These are phyloP conservation scores for Esox niger DNA, from an alignment of 2,113 vertebrate genomes.

Conservation along the genomic window DNA sequence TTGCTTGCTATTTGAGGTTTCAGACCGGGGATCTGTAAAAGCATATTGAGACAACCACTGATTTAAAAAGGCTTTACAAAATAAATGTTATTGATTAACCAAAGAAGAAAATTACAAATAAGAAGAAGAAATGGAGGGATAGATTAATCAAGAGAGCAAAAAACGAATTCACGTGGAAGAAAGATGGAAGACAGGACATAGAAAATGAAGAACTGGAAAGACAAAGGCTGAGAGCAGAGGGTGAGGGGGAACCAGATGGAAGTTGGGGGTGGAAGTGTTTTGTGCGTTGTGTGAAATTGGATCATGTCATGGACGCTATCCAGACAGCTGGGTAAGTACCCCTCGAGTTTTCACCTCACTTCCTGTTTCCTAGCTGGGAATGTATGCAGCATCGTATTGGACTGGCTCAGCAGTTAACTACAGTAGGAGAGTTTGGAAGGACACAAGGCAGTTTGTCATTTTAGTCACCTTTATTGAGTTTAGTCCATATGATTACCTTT, in stretches of 20 bases:
- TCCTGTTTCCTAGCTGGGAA: slow-evolving; percentile 47
- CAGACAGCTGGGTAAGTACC: slow-evolving; percentile 66
- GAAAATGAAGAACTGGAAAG: background rate
- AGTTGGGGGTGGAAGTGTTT: slow-evolving; percentile 38
- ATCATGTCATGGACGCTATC: slow-evolving; percentile 53
- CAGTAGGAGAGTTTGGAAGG: slow-evolving; percentile 1
- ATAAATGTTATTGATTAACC: too few relatives aligned
- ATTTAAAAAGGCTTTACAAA: too few relatives aligned
- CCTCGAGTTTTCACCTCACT: slow-evolving; percentile 10
- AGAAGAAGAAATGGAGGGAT: background rate
- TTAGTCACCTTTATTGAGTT: slow-evolving; percentile 87
- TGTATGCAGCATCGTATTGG: slow-evolving; percentile 16
- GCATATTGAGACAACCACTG: too few relatives aligned
- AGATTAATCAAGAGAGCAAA: background rate
- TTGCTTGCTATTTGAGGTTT: too few relatives aligned
- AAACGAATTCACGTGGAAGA: background rate
- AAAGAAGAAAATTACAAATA: slow-evolving; percentile 16
- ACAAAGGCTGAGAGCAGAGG: background rate
- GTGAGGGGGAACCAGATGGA: background rate
- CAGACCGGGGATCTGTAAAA: too few relatives aligned
- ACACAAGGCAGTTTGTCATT: slow-evolving; percentile 51
- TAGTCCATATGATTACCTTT: slow-evolving; percentile 87
- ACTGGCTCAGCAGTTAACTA: slow-evolving; percentile 45
- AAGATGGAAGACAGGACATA: background rate
- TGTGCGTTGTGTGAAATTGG: slow-evolving; percentile 63